Conservation (phyloP, 2,113 vertebrate species). For the Phaethon lepturus region DNA sequence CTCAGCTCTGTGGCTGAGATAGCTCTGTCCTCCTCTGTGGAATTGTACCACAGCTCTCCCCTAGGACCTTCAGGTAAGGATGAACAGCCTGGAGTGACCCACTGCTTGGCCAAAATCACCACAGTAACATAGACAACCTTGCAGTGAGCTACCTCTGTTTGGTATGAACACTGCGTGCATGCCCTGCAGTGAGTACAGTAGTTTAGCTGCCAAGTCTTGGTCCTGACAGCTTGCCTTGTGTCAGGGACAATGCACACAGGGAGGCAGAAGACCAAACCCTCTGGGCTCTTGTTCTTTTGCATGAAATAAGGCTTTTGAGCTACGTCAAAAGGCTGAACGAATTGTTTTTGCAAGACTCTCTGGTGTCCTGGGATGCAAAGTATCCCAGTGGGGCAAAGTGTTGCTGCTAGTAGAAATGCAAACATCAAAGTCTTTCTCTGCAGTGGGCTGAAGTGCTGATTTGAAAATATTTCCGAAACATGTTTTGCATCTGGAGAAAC, state of each 20-base stretch:
- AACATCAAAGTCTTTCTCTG: conserved; percentile 1
- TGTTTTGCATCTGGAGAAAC: conserved; percentile 6
- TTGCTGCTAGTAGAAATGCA: neutral
- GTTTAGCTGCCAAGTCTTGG: neutral
- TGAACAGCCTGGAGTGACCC: too few species aligned
- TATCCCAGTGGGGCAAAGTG: neutral
- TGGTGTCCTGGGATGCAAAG: neutral
- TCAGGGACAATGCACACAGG: neutral
- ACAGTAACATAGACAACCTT: neutral
- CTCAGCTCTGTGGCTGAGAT: neutral
- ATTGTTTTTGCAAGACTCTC: neutral
- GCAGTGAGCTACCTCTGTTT: neutral
- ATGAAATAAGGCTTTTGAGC: neutral
- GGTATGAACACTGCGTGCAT: neutral
- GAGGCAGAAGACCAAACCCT: neutral
- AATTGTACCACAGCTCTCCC: neutral
- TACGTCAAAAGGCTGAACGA: neutral
- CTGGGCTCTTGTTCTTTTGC: neutral
- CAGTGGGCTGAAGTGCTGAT: neutral
- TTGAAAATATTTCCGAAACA: conserved; percentile 31
- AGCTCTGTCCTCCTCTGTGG: neutral
- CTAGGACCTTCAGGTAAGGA: neutral
- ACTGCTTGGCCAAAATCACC: neutral
- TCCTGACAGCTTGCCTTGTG: neutral
- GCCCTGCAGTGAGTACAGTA: neutral